Evolutionary conservation across 2,113 vertebrate genomes (phyloP), one percentile per base, ranked within the genome.

Genomic region (Nesoenas mayeri): DNA sequence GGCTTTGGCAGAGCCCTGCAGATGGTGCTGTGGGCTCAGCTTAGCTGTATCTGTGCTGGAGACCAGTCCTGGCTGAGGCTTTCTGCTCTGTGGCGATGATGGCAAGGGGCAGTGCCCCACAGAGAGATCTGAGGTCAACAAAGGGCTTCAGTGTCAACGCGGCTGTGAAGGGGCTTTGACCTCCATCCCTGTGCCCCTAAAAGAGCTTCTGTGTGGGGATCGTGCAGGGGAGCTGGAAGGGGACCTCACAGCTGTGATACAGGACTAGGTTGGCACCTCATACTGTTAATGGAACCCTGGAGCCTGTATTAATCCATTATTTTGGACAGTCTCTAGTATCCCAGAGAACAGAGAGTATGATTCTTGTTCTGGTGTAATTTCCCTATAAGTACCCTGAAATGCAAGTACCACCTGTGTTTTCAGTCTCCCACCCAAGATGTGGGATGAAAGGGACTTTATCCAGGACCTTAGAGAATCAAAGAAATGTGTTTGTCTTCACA

Each of bases 1-100:
- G 4, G 8, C 75, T 36, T 53, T 67, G 67, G 40, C 78, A 85
- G 34, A 88, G 91, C 85, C 95, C 97, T 95, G 95, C 79, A 96
- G 94, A 61, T 96, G 96, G 95, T 81, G 87, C 94, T 97, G 71
- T 89, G 13, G 25, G n/a, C 78, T 84, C 72, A 73, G 58, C 17
- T 64, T 62, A 53, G 83, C 31, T 18, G 51, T 62, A 14, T 6
- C 71, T 7, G 0, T 15, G 22, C 47, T 29, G 57, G 40, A 31
- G 38, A 66, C 8, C 50, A 2, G 40, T 38, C 53, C 66, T 84
- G 73, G 36, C 7, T 3, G 64, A 12, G 11, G 51, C 56, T 14
- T 25, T 38, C 10, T 0, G 0, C 42, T 17, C 5, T 1, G 4
- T 22, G 78, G 44, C 31, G 20, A 67, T n/a, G 17, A 5, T 1